Base-by-base conservation (phyloP, 1,140 invertebrate genomes). In the Dysdera silvatica region DNA sequence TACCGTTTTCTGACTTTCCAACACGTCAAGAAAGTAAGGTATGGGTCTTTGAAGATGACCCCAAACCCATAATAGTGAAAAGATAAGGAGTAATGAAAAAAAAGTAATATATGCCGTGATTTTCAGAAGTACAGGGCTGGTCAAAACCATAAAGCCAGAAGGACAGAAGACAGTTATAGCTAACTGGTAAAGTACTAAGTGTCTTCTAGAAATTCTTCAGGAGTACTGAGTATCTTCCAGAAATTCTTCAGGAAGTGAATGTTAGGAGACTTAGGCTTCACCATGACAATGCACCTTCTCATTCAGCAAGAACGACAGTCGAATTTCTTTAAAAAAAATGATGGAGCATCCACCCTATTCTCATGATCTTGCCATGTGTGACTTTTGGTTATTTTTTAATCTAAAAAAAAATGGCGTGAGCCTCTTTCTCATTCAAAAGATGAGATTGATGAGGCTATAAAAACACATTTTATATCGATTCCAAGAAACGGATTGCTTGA, bases 41-140 rank as follows among this genome's bases (percentile, higher is more conserved):
- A 40, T 54, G 52, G 33, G 52, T 54, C 52, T 54, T 54, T 54
- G 52, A 54, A 54, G 52, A 54, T 54, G 32, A 32, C 35, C 4
- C 31, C 49, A 52, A 8, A 10, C 29, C 49, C 4, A 31, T 32
- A 52, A 52, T 52, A 32, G 49, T 52, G 18, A 52, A 52, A 52
- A 52, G 29, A 32, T 32, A 52, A 52, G 16, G 8, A 4, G 49
- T n/a, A 29, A 31, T 32, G 49, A 52, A 52, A 32, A 32, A 52
- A 51, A 18, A 4, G 28, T 1, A 32, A 20, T 10, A 52, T 2
- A n/a, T 10, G 8, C 45, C 23, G 49, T 23, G 24, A 26, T 28
- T 16, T 48, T 0, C 20, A 48, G 23, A 48, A 24, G 24, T 28
- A 24, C n/a, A 12, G 23, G 45, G 29, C 24, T 48, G 3, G 24